Percentiles rank a stretch among this genome's conserved stretches.
phyloP scores from a whole-genome alignment of 2,113 vertebrate species.

The Sigmodon hispidus region DNA sequence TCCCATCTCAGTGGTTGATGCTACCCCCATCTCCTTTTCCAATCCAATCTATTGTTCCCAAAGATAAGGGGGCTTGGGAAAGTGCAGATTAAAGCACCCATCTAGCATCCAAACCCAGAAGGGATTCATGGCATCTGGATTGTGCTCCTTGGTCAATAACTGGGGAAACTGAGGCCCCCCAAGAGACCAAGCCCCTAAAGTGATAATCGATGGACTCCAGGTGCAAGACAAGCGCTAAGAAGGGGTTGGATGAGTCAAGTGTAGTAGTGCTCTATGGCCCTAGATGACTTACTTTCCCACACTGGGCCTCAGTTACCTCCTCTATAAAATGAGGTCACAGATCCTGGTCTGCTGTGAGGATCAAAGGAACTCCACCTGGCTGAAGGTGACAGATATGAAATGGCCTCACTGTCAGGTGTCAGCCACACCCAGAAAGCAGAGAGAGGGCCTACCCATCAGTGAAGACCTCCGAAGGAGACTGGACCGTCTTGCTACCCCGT shows the following conservation, averaged over 20 bases:
- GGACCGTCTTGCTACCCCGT: background rate
- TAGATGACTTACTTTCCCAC: background rate
- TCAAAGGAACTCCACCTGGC: too few relatives aligned
- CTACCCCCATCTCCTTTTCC: background rate
- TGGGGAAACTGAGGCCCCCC: background rate
- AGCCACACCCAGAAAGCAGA: background rate
- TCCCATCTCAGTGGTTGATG: background rate
- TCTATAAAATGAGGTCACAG: background rate
- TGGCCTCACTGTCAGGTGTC: fast-evolving
- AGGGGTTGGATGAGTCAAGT: background rate
- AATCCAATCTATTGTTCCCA: background rate
- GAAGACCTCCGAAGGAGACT: background rate
- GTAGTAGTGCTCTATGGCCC: background rate
- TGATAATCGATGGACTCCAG: background rate
- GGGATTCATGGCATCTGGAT: background rate
- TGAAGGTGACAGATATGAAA: background rate
- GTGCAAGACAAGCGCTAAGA: fast-evolving
- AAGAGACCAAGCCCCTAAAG: background rate
- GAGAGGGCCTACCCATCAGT: background rate
- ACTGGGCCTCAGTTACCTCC: background rate
- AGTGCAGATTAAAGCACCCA: background rate
- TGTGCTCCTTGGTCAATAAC: background rate
- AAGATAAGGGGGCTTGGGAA: background rate
- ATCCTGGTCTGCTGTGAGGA: background rate
- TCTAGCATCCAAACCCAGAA: background rate